Percentiles rank a stretch among this genome's conserved stretches.
Evolutionary conservation across 2,888 invertebrate genomes (phyloP).

Genomic region (Perizoma flavofasciatum): DNA sequence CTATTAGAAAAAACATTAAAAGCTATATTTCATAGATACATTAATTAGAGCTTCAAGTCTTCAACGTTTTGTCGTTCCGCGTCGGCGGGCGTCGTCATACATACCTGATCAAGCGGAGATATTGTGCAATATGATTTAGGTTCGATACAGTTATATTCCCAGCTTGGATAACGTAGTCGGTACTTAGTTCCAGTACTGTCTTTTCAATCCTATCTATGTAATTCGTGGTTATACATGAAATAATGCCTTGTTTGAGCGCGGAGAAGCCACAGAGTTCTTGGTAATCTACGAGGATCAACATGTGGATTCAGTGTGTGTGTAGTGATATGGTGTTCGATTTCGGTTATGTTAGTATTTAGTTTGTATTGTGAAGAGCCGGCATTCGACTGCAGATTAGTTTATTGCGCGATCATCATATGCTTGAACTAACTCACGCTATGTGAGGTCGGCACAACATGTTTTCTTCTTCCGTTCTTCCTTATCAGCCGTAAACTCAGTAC

Average conservation of each 20-base stretch:
- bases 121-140: conserved; percentile 33
- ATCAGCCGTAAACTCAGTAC: no score
- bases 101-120: conserved; percentile 29
- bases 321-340: conserved; percentile 43
- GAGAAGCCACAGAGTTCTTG: conserved; percentile 10
- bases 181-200: conserved; percentile 18
- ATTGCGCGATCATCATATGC: neutral
- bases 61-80: conserved; percentile 26
- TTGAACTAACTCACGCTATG: no score
- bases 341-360: conserved; percentile 38
- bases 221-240: conserved; percentile 19
- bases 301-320: conserved; percentile 56
- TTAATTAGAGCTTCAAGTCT: conserved; percentile 20
- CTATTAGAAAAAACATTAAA: no score
- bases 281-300: conserved; percentile 42
- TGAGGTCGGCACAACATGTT: no score
- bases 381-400: neutral
- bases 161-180: conserved; percentile 27
- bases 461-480: no score
- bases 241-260: conserved; percentile 2
- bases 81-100: conserved; percentile 23
- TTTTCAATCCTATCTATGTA: conserved; percentile 17
- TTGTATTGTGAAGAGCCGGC: conserved; percentile 10
- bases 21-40: conserved; percentile 11
- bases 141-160: conserved; percentile 19